Evolutionary conservation across 1,140 invertebrate species (phyloP).

Genomic region (Drosophila varians): DNA sequence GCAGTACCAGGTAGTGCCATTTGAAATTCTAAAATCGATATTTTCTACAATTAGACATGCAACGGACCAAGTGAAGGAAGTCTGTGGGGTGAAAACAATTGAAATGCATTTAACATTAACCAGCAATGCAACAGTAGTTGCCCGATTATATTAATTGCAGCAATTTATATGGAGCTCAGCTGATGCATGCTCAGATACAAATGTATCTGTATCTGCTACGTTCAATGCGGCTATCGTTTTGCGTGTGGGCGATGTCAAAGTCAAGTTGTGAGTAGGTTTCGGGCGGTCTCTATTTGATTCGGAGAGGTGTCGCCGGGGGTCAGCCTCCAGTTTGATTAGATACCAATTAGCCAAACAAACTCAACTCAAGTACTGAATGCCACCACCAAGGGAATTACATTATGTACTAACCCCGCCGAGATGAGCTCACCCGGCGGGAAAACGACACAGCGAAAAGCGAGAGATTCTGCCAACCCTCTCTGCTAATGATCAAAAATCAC

Average conservation of each 20-base stretch:
- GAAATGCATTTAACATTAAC: conserved; percentile 59
- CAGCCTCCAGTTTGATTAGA: conserved; percentile 53
- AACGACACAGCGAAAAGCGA: conserved; percentile 14
- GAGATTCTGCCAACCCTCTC: conserved; percentile 42
- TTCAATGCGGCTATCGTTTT: conserved; percentile 29
- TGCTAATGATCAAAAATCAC: conserved; percentile 72
- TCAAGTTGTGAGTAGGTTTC: conserved; percentile 16
- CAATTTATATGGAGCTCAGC: conserved; percentile 50
- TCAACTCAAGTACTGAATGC: conserved; percentile 14
- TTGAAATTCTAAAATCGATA: conserved; percentile 71
- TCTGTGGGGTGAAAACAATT: conserved; percentile 42
- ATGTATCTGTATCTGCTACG: conserved; percentile 5
- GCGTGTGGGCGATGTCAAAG: conserved; percentile 69
- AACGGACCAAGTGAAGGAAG: conserved; percentile 15
- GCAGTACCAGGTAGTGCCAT: conserved; percentile 29
- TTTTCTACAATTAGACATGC: conserved; percentile 56
- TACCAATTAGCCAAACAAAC: conserved; percentile 57
- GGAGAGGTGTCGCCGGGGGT: conserved; percentile 64
- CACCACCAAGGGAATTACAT: not conserved
- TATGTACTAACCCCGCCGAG: conserved; percentile 15
- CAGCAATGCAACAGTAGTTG: conserved; percentile 38
- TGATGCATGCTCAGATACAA: conserved; percentile 22
- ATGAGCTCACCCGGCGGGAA: conserved; percentile 56
- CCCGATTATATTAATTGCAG: conserved; percentile 67
- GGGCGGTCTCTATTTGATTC: conserved; percentile 18